Percentiles rank a stretch among this genome's conserved stretches.
These are phyloP conservation scores for Cyanistes caeruleus DNA, from an alignment of 2,113 vertebrate genomes.

Conservation along the genomic window DNA sequence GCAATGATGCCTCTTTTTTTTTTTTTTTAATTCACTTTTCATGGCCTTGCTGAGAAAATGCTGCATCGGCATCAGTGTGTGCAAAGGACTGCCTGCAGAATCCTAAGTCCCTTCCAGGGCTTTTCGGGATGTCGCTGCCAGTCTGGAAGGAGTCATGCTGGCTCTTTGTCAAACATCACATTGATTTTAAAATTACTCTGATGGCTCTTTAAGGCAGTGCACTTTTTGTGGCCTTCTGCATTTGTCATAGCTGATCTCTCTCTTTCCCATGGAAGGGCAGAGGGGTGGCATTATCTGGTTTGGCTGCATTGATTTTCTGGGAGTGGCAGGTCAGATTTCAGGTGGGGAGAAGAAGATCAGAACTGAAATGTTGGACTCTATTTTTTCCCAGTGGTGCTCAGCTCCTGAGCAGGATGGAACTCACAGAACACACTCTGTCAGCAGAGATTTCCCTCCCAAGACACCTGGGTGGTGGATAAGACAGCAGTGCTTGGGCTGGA, in stretches of 20 bases:
- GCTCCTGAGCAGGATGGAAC: neutral
- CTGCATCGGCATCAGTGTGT: neutral
- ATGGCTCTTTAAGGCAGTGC: neutral
- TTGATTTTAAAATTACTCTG: conserved; percentile 46
- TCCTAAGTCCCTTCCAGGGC: neutral
- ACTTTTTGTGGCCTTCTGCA: neutral
- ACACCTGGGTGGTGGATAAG: neutral
- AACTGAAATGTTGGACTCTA: neutral
- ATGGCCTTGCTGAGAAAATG: neutral
- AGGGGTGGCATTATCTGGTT: neutral
- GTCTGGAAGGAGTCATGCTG: conserved; percentile 14
- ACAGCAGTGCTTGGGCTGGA: neutral
- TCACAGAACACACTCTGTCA: neutral
- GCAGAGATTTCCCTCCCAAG: neutral
- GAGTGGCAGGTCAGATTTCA: neutral
- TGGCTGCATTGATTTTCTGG: neutral
- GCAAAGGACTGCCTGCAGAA: conserved; percentile 10
- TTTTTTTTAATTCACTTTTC: neutral
- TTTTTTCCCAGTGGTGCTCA: neutral
- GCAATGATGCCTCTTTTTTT: neutral
- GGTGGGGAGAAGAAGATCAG: neutral
- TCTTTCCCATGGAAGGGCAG: neutral
- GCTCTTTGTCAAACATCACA: conserved; percentile 32
- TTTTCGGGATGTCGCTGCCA: neutral
- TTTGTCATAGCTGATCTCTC: neutral